phyloP scores from a whole-genome alignment of 2,113 vertebrate genomes.

The Ivindomyrus marchei region DNA sequence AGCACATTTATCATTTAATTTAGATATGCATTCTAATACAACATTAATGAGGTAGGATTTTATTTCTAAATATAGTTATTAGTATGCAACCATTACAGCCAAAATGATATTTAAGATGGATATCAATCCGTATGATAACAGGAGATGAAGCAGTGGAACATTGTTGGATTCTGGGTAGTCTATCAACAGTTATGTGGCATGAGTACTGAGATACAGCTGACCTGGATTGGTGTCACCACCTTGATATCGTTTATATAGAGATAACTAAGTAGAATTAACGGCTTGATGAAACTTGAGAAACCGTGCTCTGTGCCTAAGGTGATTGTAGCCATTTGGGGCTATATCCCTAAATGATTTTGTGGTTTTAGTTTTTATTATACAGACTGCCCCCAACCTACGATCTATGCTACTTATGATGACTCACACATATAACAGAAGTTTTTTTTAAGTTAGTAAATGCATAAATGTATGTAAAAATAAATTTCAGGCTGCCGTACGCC shows the following conservation, averaged over 20 bases:
- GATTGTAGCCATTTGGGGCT: not conserved
- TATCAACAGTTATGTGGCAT: not conserved
- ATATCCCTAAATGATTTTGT: not conserved
- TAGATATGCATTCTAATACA: not conserved
- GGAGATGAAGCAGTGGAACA: not conserved
- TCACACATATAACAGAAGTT: not conserved
- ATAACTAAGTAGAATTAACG: not conserved
- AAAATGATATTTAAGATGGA: not conserved
- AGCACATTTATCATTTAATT: not conserved
- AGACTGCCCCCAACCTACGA: not conserved
- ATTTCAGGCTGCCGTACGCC: not conserved
- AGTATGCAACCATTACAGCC: not conserved
- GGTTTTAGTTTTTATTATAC: not conserved
- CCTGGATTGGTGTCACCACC: not conserved
- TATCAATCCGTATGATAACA: not conserved
- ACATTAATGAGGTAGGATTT: not conserved
- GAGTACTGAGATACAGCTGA: not conserved
- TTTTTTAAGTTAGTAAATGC: not conserved
- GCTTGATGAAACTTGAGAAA: not conserved
- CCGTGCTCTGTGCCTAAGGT: not conserved
- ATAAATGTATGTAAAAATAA: not conserved
- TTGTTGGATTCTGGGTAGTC: not conserved
- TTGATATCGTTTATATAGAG: not conserved
- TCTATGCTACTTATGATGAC: not conserved
- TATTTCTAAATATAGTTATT: not conserved